These are phyloP conservation scores for Stichopus chloronotus DNA, from an alignment of 35 echinoderm and acorn worm genomes.

Conservation along the genomic window DNA sequence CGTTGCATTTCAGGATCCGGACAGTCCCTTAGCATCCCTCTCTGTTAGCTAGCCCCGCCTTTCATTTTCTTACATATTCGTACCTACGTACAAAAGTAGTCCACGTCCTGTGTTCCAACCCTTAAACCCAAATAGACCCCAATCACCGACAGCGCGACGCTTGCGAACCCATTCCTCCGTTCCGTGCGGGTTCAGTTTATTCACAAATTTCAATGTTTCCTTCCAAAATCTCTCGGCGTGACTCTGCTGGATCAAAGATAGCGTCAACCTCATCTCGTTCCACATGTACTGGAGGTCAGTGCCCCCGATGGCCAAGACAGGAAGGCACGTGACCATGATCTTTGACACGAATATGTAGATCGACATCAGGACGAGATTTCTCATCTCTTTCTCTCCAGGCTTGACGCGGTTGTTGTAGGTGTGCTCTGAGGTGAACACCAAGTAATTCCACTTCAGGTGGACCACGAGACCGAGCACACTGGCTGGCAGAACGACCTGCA, in stretches of 20 bases:
- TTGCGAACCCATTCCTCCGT: constrained; percentile 51
- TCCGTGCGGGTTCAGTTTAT: constrained; percentile 42
- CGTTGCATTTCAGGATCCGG: too few relatives aligned
- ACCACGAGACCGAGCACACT: constrained; percentile 45
- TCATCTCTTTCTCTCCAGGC: background rate
- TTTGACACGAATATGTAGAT: constrained; percentile 25
- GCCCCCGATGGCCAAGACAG: constrained; percentile 3
- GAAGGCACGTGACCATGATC: constrained; percentile 34
- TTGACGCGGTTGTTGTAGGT: background rate
- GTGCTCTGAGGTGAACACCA: constrained; percentile 33
- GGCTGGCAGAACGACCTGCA: constrained; percentile 45
- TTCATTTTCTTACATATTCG: background rate
- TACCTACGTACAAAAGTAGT: constrained; percentile 33
- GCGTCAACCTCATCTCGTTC: constrained; percentile 45
- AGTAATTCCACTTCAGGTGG: constrained; percentile 51
- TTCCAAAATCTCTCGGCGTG: constrained; percentile 41
- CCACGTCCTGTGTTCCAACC: constrained; percentile 31
- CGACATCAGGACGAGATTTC: background rate
- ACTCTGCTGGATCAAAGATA: constrained; percentile 38
- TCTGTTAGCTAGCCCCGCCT: too few relatives aligned
- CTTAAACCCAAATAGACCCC: constrained; percentile 42
- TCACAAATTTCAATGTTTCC: constrained; percentile 40
- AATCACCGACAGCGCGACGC: constrained; percentile 43
- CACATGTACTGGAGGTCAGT: constrained; percentile 49
- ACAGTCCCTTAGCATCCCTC: too few relatives aligned